Conservation (phyloP, 2,888 invertebrate species). For the Leucozona laternaria region DNA sequence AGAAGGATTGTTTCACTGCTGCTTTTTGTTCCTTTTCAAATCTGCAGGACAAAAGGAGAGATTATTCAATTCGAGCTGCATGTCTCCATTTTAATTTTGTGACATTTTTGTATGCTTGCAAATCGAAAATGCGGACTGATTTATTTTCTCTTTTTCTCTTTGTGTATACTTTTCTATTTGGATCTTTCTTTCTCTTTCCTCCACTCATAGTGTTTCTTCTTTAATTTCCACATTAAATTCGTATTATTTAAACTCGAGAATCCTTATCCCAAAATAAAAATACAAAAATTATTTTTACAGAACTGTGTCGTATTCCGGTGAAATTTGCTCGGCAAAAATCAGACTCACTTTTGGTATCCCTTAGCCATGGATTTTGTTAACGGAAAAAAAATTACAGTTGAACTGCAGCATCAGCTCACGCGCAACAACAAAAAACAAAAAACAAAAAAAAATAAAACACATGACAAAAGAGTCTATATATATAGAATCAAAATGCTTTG, state of each 20-base stretch:
- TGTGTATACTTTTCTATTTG: neutral
- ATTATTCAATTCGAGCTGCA: slow-evolving; percentile 73
- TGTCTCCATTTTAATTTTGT: slow-evolving; percentile 66
- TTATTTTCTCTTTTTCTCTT: slow-evolving; percentile 32
- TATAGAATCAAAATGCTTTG: slow-evolving; percentile 17
- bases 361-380: slow-evolving; percentile 55
- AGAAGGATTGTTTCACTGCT: slow-evolving; percentile 52
- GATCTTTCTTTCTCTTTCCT: neutral
- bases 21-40: slow-evolving; percentile 31
- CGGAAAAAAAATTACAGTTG: slow-evolving; percentile 40
- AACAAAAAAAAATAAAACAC: neutral
- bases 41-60: slow-evolving; percentile 62
- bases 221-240: slow-evolving; percentile 37
- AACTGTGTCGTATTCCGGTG: slow-evolving; percentile 50
- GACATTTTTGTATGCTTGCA: slow-evolving; percentile 72
- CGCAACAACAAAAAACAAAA: slow-evolving; percentile 35
- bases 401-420: slow-evolving; percentile 64
- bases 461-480: slow-evolving; percentile 31
- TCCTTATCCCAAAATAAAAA: slow-evolving; percentile 36
- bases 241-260: slow-evolving; percentile 55
- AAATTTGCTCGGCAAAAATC: slow-evolving; percentile 50
- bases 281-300: slow-evolving; percentile 55
- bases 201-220: neutral
- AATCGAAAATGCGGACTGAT: slow-evolving; percentile 71
- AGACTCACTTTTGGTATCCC: slow-evolving; percentile 61